Conservation (phyloP, 1,140 invertebrate species). For the Gryon sp. region DNA sequence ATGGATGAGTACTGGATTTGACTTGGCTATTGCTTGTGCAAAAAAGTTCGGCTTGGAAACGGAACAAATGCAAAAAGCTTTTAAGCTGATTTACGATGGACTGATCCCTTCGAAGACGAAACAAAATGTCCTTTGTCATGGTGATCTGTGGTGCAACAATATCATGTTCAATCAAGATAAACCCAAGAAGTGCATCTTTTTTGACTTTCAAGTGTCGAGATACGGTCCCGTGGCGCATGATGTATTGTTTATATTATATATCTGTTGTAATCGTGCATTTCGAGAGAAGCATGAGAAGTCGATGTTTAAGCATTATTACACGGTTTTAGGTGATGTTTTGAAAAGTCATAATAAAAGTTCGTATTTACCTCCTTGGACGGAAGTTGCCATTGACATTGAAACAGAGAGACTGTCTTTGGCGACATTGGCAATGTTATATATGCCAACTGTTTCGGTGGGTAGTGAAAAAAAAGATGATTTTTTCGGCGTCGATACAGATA, state of each 20-base stretch:
- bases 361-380: constrained; percentile 66
- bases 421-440: constrained; percentile 64
- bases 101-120: constrained; percentile 76
- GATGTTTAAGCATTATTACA: constrained; percentile 73
- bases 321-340: constrained; percentile 59
- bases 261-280: constrained; percentile 68
- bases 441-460: constrained; percentile 68
- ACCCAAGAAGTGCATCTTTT: constrained; percentile 6
- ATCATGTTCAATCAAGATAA: constrained; percentile 36
- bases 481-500: constrained; percentile 53
- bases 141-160: constrained; percentile 45
- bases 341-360: constrained; percentile 5
- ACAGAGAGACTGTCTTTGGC: constrained; percentile 67
- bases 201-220: constrained; percentile 76
- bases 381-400: constrained; percentile 66
- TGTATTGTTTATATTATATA: constrained; percentile 70
- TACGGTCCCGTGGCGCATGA: constrained; percentile 80
- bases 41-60: constrained; percentile 65
- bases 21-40: constrained; percentile 56
- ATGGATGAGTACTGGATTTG: constrained; percentile 62
- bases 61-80: constrained; percentile 51
- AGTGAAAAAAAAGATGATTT: constrained; percentile 43
- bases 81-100: constrained; percentile 37
- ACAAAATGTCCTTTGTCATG: constrained; percentile 74
- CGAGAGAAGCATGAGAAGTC: constrained; percentile 59